Evolutionary conservation across 2,797 vertebrate species (phyloP), one percentile per base, ranked within the genome.

Genomic region (Microchirus variegatus): DNA sequence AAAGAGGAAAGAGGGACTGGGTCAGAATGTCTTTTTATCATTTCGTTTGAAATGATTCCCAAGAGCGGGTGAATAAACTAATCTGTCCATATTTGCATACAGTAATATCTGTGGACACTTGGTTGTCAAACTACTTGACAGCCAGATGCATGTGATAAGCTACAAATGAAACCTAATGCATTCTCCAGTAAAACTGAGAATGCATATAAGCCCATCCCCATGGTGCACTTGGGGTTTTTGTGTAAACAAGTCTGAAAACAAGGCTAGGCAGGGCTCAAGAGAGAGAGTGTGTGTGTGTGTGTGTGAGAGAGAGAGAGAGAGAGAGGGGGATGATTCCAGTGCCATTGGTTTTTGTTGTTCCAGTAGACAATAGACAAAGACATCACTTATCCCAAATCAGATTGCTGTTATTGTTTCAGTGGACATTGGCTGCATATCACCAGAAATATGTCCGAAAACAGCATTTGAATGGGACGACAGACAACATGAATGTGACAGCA

Each of bases 281-380:
- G 67, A 69, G 75, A 65, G 71, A 63, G 26, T n/a, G n/a, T n/a
- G n/a, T n/a, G n/a, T n/a, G n/a, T n/a, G n/a, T n/a, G n/a, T n/a
- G n/a, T n/a, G 70, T 57, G 26, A 53, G 49, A 18, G 47, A 67
- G 70, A 57, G 19, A 53, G 31, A 17, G 22, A 13, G 60, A 81
- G 63, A 68, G 72, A 67, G 69, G 59, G 31, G 53, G 63, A 58
- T 26, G 61, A 55, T 81, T 82, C 67, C 57, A 12, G 52, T 77
- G 66, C 75, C 74, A 84, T 67, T 74, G 80, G 61, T 61, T 84
- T 78, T 77, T 81, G 79, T 85, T 87, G 70, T 83, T 85, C 69
- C 54, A 68, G 59, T 3, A 69, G 66, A 90, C 89, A 90, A 90
- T 87, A 82, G 84, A 90, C 88, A 91, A 90, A 88, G 81, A 78